Conservation (phyloP, 2,113 vertebrate genomes). For the Rhinogobius similis region DNA sequence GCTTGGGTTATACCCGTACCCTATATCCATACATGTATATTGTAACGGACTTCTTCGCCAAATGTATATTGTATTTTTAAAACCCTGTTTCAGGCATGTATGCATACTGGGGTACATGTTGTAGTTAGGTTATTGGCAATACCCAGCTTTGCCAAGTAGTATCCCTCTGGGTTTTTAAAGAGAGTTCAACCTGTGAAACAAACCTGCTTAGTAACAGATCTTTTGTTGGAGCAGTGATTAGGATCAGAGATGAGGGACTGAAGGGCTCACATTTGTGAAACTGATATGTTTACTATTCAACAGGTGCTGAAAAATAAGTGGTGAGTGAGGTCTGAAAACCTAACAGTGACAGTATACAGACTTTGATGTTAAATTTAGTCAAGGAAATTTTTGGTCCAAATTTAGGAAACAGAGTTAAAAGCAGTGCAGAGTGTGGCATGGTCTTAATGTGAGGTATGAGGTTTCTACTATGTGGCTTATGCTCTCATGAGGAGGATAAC, state of each 20-base stretch:
- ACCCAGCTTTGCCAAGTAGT: neutral
- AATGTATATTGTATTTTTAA: too few relatives aligned
- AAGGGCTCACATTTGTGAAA: neutral
- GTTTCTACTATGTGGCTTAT: slow-evolving; percentile 16
- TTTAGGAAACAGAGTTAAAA: neutral
- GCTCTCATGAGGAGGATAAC: neutral
- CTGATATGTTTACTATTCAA: slow-evolving; percentile 4
- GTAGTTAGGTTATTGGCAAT: too few relatives aligned
- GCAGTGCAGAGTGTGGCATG: slow-evolving; percentile 28
- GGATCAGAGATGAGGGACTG: slow-evolving; percentile 9
- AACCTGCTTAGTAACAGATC: slow-evolving; percentile 17
- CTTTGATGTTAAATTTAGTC: neutral
- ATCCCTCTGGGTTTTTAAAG: neutral
- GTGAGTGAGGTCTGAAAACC: slow-evolving; percentile 12
- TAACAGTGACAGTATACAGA: slow-evolving; percentile 1
- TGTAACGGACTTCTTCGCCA: too few relatives aligned
- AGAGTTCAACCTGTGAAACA: neutral
- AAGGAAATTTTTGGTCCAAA: neutral
- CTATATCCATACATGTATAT: too few relatives aligned
- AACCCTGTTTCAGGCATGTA: too few relatives aligned
- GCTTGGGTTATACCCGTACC: too few relatives aligned
- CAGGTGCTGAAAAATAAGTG: slow-evolving; percentile 25
- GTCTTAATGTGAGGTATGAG: neutral
- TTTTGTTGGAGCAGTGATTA: slow-evolving; percentile 27
- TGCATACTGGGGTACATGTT: too few relatives aligned